Evolutionary conservation across 2,888 invertebrate genomes (phyloP).

Genomic region (Ichneumoninae sp.): DNA sequence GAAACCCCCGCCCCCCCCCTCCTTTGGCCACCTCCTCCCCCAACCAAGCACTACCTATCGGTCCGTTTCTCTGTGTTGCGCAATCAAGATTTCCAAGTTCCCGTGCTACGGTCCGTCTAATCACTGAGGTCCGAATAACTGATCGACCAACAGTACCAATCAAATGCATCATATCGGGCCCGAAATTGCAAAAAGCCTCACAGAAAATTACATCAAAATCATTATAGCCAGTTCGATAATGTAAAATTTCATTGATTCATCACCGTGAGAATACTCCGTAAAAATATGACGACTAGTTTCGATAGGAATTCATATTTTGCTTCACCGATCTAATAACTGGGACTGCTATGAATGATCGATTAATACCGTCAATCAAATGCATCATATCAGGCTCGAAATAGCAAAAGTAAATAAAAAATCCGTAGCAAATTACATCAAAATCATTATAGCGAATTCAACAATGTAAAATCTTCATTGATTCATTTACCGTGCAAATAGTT

Average conservation of each 20-base stretch:
- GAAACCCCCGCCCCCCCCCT: background rate
- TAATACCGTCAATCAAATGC: constrained; percentile 39
- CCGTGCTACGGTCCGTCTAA: constrained; percentile 35
- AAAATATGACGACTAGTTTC: background rate
- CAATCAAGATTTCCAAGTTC: constrained; percentile 58
- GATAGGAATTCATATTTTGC: background rate
- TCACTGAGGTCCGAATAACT: constrained; percentile 40
- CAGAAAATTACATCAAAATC: background rate
- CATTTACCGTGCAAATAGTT: background rate
- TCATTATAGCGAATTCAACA: background rate
- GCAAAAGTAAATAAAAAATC: background rate
- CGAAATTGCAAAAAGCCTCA: background rate
- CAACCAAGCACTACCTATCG: constrained; percentile 2
- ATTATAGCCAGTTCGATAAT: background rate
- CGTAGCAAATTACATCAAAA: background rate
- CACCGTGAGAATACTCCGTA: background rate
- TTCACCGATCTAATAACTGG: constrained; percentile 15
- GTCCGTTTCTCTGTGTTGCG: constrained; percentile 35
- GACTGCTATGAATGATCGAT: constrained; percentile 6
- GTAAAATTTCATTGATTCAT: background rate
- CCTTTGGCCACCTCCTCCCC: background rate
- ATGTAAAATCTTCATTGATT: background rate
- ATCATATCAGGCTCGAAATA: background rate
- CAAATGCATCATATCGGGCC: constrained; percentile 16
- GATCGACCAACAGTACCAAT: constrained; percentile 35